Evolutionary conservation across 2,113 vertebrate species (phyloP).

Genomic region (Tenebrosternarchus preto): DNA sequence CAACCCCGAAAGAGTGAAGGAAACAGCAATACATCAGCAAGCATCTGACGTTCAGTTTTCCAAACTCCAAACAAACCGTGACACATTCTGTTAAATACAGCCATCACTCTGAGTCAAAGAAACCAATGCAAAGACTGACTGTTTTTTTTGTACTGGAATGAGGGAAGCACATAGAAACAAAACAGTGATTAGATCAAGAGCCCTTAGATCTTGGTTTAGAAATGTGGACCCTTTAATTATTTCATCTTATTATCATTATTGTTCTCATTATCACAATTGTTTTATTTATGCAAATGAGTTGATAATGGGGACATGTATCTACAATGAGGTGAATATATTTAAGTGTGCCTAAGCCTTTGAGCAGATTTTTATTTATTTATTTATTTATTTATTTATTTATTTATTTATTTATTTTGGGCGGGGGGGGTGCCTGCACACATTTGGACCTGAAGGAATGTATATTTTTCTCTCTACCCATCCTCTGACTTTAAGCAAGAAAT

Average conservation of each 20-base stretch:
- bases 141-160: not conserved
- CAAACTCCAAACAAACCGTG: not conserved
- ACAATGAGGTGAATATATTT: slow-evolving; percentile 14
- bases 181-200: too few relatives aligned
- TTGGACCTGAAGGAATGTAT: too few relatives aligned
- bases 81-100: not conserved
- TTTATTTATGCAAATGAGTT: slow-evolving; percentile 6
- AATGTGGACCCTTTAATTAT: not conserved
- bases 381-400: too few relatives aligned
- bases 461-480: slow-evolving; percentile 38
- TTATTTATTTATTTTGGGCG: too few relatives aligned
- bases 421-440: too few relatives aligned
- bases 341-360: slow-evolving; percentile 26
- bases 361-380: slow-evolving; percentile 45
- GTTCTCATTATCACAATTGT: not conserved
- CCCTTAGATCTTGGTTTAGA: too few relatives aligned
- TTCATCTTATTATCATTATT: not conserved
- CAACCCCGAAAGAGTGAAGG: slow-evolving; percentile 13
- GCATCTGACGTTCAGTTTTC: not conserved
- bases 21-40: not conserved
- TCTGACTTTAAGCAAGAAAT: slow-evolving; percentile 8
- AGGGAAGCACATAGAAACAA: not conserved
- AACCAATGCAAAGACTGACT: not conserved
- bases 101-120: not conserved
- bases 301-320: slow-evolving; percentile 15